phyloP scores from a whole-genome alignment of 2,797 vertebrate genomes.

The Amazona finschi region DNA sequence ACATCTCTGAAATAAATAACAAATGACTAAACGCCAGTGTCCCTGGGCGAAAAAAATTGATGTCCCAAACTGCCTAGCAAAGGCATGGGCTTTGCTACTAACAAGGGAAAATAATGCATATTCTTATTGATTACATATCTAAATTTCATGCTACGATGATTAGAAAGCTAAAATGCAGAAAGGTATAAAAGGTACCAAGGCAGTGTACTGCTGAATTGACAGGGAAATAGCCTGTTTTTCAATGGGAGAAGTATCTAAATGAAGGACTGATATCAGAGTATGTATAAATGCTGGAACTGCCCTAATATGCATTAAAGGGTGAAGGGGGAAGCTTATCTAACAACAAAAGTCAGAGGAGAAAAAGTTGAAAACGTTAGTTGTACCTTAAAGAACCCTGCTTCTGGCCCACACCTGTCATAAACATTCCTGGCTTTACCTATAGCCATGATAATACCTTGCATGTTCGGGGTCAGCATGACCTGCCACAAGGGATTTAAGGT shows the following conservation, averaged over 20 bases:
- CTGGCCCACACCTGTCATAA: slow-evolving; percentile 96
- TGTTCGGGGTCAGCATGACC: slow-evolving; percentile 98
- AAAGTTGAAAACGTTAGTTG: slow-evolving; percentile 71
- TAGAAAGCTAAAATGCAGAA: not conserved
- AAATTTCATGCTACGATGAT: not conserved
- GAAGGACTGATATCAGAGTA: not conserved
- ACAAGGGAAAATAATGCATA: fast-evolving
- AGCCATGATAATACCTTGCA: slow-evolving; percentile 99
- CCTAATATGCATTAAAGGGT: not conserved
- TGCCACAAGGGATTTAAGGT: slow-evolving; percentile 84
- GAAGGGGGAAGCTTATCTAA: slow-evolving; percentile 2
- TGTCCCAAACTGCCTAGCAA: not conserved
- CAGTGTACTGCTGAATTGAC: not conserved
- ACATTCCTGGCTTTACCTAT: slow-evolving; percentile 97
- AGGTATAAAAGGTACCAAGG: not conserved
- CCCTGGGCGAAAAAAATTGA: not conserved
- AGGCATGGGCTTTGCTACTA: not conserved
- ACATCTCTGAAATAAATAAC: not conserved
- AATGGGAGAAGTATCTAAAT: not conserved
- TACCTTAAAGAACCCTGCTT: slow-evolving; percentile 99
- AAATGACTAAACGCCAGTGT: not conserved
- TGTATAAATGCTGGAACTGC: not conserved
- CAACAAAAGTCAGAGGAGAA: slow-evolving; percentile 12
- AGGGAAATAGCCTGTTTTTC: not conserved
- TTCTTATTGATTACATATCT: not conserved